Evolutionary conservation across 2,113 vertebrate genomes (phyloP).

Genomic region (Otus sunia): DNA sequence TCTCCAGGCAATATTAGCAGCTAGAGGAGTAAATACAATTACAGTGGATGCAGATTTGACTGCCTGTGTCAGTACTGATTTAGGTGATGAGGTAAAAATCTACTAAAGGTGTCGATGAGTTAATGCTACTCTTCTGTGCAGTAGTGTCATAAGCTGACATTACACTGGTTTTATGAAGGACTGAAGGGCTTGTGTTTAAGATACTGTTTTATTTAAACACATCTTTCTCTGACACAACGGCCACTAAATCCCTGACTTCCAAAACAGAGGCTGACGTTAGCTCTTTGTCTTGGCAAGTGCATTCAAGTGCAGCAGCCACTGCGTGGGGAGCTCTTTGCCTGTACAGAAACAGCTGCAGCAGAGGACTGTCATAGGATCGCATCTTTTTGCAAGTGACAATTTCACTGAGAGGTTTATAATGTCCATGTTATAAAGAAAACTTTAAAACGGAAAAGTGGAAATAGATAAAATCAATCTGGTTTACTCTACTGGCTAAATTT

Average conservation of each 20-base stretch:
- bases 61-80: neutral
- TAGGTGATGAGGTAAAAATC: neutral
- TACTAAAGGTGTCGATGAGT: neutral
- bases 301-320: conserved; percentile 20
- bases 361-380: neutral
- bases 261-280: neutral
- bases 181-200: neutral
- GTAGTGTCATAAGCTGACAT: neutral
- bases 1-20: neutral
- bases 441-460: neutral
- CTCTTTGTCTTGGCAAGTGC: neutral
- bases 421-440: neutral
- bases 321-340: neutral
- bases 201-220: neutral
- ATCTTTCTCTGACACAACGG: neutral
- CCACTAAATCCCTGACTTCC: neutral
- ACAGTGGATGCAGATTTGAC: neutral
- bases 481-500: neutral
- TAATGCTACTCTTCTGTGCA: neutral
- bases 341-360: neutral
- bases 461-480: neutral
- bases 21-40: neutral
- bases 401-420: neutral
- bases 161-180: neutral
- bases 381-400: neutral